phyloP scores from a whole-genome alignment of 2,113 vertebrate genomes.

The Orthonyx spaldingii region DNA sequence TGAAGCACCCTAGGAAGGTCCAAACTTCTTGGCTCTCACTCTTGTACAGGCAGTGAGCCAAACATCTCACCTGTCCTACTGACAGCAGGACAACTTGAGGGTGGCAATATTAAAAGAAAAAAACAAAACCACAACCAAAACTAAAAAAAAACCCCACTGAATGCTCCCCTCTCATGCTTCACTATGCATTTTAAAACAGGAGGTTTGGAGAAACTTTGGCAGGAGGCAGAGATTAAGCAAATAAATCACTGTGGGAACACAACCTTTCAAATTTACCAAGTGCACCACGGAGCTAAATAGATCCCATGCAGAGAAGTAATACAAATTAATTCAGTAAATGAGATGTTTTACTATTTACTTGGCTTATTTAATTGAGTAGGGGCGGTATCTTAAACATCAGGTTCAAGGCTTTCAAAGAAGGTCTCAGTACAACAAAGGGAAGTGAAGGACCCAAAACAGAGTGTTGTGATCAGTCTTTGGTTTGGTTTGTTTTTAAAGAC shows the following conservation, averaged over 20 bases:
- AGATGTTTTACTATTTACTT: background rate
- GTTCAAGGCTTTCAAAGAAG: background rate
- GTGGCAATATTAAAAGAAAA: background rate
- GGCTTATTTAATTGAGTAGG: background rate
- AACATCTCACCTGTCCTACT: background rate
- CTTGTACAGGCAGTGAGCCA: background rate
- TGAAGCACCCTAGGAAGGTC: background rate
- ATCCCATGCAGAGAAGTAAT: background rate
- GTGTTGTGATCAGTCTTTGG: background rate
- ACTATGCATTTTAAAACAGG: background rate
- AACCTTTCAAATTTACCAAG: background rate
- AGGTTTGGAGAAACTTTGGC: conserved; percentile 1
- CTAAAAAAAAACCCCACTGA: background rate
- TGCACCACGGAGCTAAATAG: background rate
- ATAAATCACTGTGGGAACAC: background rate
- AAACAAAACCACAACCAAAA: background rate
- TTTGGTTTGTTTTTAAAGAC: background rate
- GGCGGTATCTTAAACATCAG: background rate
- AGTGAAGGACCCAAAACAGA: background rate
- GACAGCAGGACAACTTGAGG: background rate
- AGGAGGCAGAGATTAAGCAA: conserved; percentile 11
- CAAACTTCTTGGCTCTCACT: background rate
- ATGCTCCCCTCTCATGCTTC: background rate
- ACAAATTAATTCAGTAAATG: background rate
- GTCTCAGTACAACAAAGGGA: background rate